Percentiles rank a stretch among this genome's conserved stretches.
phyloP scores from a whole-genome alignment of 2,113 vertebrate species.

The Amphiprion ocellaris region DNA sequence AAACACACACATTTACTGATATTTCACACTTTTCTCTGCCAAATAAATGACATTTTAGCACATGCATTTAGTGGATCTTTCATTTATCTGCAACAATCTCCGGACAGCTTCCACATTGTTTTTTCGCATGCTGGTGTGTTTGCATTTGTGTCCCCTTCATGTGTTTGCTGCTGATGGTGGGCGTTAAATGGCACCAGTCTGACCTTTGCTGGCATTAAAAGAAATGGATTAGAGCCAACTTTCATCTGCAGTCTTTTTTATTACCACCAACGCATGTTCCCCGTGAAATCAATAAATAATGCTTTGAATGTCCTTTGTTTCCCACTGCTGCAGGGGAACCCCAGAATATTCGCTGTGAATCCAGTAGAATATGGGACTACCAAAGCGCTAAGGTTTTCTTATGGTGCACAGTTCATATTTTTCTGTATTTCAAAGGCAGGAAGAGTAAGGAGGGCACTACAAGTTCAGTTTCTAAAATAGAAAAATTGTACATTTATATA shows the following conservation, averaged over 20 bases:
- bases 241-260: slow-evolving; percentile 59
- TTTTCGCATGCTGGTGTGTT: slow-evolving; percentile 10
- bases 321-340: slow-evolving; percentile 1
- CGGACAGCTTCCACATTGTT: slow-evolving; percentile 14
- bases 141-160: slow-evolving; percentile 52
- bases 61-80: background rate
- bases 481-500: too few species aligned
- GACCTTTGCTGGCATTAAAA: slow-evolving; percentile 77
- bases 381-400: background rate
- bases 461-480: too few species aligned
- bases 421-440: too few species aligned
- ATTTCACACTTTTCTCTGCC: too few species aligned
- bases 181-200: slow-evolving; percentile 34
- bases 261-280: slow-evolving; percentile 21
- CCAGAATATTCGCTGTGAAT: background rate
- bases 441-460: too few species aligned
- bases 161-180: slow-evolving; percentile 40
- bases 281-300: slow-evolving; percentile 10
- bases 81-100: background rate
- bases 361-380: background rate
- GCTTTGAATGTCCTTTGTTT: slow-evolving; percentile 41
- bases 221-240: slow-evolving; percentile 52
- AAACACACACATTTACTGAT: background rate
- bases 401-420: too few species aligned
- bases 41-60: background rate